Evolutionary conservation across 2,888 invertebrate species (phyloP).

Genomic region (Brachylomia viminalis): DNA sequence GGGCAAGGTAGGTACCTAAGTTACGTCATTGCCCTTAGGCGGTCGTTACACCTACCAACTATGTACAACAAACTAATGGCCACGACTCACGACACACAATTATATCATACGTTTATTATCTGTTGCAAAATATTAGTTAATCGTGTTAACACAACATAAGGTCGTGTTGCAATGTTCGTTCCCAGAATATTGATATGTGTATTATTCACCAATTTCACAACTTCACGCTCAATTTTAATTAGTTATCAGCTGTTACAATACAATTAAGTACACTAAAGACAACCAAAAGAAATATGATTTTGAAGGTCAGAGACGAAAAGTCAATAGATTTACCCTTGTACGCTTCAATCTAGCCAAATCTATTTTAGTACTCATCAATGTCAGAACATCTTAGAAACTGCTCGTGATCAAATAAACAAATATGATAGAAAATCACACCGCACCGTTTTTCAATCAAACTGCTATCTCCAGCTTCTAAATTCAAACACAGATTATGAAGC

Average conservation of each 20-base stretch:
- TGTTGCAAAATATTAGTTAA: conserved; percentile 33
- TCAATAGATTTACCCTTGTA: not conserved
- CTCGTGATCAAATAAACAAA: not conserved
- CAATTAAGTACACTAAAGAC: not conserved
- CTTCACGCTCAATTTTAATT: conserved; percentile 36
- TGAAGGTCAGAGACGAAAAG: conserved; percentile 26
- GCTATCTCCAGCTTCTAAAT: not conserved
- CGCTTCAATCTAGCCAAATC: not conserved
- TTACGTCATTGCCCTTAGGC: conserved; percentile 62
- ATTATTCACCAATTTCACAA: conserved; percentile 34
- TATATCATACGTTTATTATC: conserved; percentile 50
- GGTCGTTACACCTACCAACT: conserved; percentile 50
- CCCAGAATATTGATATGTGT: conserved; percentile 15
- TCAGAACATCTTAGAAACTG: not conserved
- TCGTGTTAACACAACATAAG: conserved; percentile 36
- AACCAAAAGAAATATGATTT: conserved; percentile 12
- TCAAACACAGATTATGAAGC: not conserved
- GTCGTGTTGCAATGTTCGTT: conserved; percentile 26
- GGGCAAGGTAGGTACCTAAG: conserved; percentile 67
- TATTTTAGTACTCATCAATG: not conserved
- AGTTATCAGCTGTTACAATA: conserved; percentile 47
- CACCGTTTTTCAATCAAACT: not conserved
- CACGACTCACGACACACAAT: conserved; percentile 32
- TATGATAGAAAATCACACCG: not conserved
- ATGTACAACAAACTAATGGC: conserved; percentile 16